phyloP scores from a whole-genome alignment of 2,888 invertebrate genomes.

The Chalcis sispes region DNA sequence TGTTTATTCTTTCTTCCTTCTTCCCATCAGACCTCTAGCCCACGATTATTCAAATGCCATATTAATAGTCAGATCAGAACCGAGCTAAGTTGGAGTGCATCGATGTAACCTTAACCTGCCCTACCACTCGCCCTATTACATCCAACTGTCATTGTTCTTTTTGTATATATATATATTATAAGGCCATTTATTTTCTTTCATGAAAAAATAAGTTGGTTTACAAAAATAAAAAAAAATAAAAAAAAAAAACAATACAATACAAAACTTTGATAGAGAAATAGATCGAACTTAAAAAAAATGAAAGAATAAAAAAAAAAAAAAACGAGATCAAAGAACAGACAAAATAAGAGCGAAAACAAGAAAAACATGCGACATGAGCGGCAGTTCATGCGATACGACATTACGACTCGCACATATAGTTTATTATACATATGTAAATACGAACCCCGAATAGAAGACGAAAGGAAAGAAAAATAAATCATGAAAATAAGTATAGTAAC shows the following conservation, averaged over 20 bases:
- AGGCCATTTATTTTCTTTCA: conserved; percentile 23
- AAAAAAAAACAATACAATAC: too few relatives aligned
- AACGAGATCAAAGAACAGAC: background rate
- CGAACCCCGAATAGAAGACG: background rate
- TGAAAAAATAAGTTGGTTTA: conserved; percentile 18
- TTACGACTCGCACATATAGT: conserved; percentile 25
- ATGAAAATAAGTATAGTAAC: conserved; percentile 18
- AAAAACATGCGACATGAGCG: conserved; percentile 35
- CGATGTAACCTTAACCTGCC: conserved; percentile 29
- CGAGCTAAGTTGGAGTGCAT: conserved; percentile 28
- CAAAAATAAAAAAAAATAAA: conserved; percentile 11
- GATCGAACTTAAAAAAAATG: too few relatives aligned
- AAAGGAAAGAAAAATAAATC: conserved; percentile 10
- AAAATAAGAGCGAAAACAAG: conserved; percentile 5
- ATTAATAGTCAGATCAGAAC: conserved; percentile 38
- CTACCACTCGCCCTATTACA: conserved; percentile 1
- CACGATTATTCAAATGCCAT: conserved; percentile 39
- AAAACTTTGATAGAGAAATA: too few relatives aligned
- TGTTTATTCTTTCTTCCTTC: background rate
- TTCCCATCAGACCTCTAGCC: background rate
- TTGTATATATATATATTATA: conserved; percentile 36
- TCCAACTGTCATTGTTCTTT: conserved; percentile 15
- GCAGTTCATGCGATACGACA: conserved; percentile 25
- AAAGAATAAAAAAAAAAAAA: conserved; percentile 12
- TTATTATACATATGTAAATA: conserved; percentile 30